Evolutionary conservation across 2,113 vertebrate genomes (phyloP), one percentile per base, ranked within the genome.

Genomic region (Stigmatopora argus): DNA sequence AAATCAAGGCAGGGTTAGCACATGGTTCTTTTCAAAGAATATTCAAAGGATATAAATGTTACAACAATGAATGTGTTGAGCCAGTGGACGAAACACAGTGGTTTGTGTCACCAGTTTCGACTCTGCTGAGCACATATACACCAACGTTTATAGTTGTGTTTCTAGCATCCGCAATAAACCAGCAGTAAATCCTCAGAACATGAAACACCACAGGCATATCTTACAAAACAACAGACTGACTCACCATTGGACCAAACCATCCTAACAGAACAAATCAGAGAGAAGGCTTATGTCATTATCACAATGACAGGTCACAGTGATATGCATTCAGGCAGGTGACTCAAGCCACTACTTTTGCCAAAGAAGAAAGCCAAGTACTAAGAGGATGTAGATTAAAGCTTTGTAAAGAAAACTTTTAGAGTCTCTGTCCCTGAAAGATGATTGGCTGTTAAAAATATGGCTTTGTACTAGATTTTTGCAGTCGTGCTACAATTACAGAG

Each of bases 211-310:
- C 70, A 73, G 76, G 73, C 72, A 74, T 78, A 82, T 75, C 69
- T 62, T 38, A 34, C 66, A 66, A 48, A 45, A 57, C 67, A 77
- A 72, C 45, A 70, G 61, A 74, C 71, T 78, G 62, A 69, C 58
- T 66, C 72, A 77, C 71, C 52, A 75, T 75, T 21, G 64, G 67
- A 82, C 77, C 81, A 80, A 78, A 79, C 69, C 77, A 67, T 15
- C n/a, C n/a, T 61, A 70, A 74, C 78, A 71, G 21, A 73, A 78
- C 69, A 78, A 66, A 78, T 77, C 71, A 72, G 67, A 57, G 64
- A 69, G 70, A 83, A 78, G 56, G 15, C 34, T 38, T 4, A 38
- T 38, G 75, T 64, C 19, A 84, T 89, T 84, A 86, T 81, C 70
- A 72, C 75, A 82, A 86, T 86, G 78, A 82, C 67, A 75, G 76